Evolutionary conservation across 1,140 invertebrate species (phyloP), one percentile per base, ranked within the genome.

Genomic region (Nephotettix cincticeps): DNA sequence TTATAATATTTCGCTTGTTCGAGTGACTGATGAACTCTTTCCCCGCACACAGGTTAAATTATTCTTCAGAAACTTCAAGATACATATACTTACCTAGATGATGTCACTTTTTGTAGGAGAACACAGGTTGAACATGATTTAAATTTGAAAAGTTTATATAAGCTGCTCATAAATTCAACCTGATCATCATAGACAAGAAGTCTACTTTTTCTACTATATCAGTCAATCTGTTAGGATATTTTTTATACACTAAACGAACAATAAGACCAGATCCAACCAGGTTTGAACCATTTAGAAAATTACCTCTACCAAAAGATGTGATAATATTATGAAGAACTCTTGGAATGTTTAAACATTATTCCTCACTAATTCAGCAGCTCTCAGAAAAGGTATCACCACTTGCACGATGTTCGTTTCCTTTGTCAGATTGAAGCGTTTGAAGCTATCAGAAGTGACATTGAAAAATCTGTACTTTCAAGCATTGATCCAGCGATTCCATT

Each of bases 31-130:
- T n/a, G n/a, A n/a, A n/a, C n/a, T n/a, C n/a, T n/a, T n/a, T n/a
- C n/a, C n/a, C n/a, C n/a, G n/a, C n/a, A n/a, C n/a, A n/a, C n/a
- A n/a, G n/a, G n/a, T n/a, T n/a, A n/a, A n/a, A n/a, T n/a, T n/a
- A n/a, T n/a, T n/a, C n/a, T n/a, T n/a, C n/a, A n/a, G n/a, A n/a
- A n/a, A n/a, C n/a, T n/a, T n/a, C n/a, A n/a, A n/a, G n/a, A n/a
- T n/a, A n/a, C n/a, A n/a, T n/a, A n/a, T n/a, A n/a, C n/a, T n/a
- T 28, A 69, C 56, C 19, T 65, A 19, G 51, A 58, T 47, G 67
- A 72, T 56, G 71, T 70, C 25, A 72, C 71, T 28, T n/a, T 72
- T 19, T 72, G 66, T 58, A 47, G 66, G 23, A 69, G n/a, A 72
- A 72, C 30, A 13, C 65, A 72, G 70, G 40, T 1, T 14, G 36